Evolutionary conservation across 37 sponge, comb jelly and placozoan species (phyloP).

Genomic region (Agelas oroides): DNA sequence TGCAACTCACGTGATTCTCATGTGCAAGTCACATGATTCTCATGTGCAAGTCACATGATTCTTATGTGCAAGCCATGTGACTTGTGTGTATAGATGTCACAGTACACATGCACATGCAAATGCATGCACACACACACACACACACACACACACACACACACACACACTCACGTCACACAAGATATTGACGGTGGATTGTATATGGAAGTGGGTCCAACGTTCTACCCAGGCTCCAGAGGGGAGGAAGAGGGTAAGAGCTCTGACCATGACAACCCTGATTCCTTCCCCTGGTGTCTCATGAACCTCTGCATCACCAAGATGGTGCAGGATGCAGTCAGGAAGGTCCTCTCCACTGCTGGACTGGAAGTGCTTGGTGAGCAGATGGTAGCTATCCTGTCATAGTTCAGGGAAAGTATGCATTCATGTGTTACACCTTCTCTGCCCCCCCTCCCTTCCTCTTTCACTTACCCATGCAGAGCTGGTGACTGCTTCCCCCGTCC

Average conservation of each 20-base stretch:
- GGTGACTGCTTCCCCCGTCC: slow-evolving; percentile 70
- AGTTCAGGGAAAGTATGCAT: neutral
- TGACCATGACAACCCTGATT: slow-evolving; percentile 53
- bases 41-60: too few relatives aligned
- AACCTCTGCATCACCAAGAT: slow-evolving; percentile 64
- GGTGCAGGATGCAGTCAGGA: slow-evolving; percentile 44
- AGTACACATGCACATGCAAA: too few relatives aligned
- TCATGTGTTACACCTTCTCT: neutral
- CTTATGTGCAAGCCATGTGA: too few relatives aligned
- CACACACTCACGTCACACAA: too few relatives aligned
- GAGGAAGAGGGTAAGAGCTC: neutral
- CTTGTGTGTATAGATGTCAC: too few relatives aligned
- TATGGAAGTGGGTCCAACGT: neutral
- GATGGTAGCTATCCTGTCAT: neutral
- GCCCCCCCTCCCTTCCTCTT: neutral
- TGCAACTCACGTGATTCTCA: too few relatives aligned
- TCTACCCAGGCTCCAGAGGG: slow-evolving; percentile 4
- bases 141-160: too few relatives aligned
- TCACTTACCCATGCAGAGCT: slow-evolving; percentile 67
- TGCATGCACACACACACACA: too few relatives aligned
- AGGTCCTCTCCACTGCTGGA: slow-evolving; percentile 66
- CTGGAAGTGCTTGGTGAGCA: slow-evolving; percentile 80
- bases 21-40: too few relatives aligned
- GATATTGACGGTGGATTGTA: too few relatives aligned
- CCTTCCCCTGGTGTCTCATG: slow-evolving; percentile 82